Conservation (phyloP, 2,797 vertebrate species). For the Acipenser ruthenus region DNA sequence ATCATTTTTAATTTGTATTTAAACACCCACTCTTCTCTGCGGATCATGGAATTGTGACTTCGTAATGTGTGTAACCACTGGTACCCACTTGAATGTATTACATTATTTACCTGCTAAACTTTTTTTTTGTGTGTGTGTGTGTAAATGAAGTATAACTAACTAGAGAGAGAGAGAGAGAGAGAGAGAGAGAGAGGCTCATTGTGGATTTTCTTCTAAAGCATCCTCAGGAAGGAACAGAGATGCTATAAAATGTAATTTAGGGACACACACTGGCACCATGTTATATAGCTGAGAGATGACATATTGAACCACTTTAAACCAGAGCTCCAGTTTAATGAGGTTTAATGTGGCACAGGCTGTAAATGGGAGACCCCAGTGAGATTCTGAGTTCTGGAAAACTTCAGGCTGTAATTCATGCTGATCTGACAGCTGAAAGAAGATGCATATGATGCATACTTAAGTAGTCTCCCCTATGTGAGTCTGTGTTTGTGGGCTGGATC, state of each 20-base stretch:
- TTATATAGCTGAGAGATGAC: constrained; percentile 26
- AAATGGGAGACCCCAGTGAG: constrained; percentile 27
- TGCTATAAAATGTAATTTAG: constrained; percentile 30
- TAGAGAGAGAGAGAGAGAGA: too few relatives aligned
- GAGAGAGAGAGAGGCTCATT: too few relatives aligned
- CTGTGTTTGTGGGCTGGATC: background rate
- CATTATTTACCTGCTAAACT: too few relatives aligned
- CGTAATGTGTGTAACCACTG: too few relatives aligned
- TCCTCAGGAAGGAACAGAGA: constrained; percentile 19
- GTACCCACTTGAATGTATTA: too few relatives aligned
- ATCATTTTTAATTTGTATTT: too few relatives aligned
- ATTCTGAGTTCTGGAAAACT: constrained; percentile 9
- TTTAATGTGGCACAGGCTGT: constrained; percentile 32
- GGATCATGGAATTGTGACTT: too few relatives aligned
- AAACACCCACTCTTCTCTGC: too few relatives aligned
- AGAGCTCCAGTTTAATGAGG: constrained; percentile 37
- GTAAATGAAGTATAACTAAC: too few relatives aligned
- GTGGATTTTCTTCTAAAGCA: constrained; percentile 13
- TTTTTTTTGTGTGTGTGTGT: too few relatives aligned
- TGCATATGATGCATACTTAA: constrained; percentile 19
- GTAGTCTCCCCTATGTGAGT: background rate
- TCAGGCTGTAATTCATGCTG: constrained; percentile 3
- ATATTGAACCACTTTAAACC: constrained; percentile 36
- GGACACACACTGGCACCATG: constrained; percentile 20
- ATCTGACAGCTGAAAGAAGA: constrained; percentile 20